Conservation (phyloP, 1,140 invertebrate species). For the Homarus americanus region DNA sequence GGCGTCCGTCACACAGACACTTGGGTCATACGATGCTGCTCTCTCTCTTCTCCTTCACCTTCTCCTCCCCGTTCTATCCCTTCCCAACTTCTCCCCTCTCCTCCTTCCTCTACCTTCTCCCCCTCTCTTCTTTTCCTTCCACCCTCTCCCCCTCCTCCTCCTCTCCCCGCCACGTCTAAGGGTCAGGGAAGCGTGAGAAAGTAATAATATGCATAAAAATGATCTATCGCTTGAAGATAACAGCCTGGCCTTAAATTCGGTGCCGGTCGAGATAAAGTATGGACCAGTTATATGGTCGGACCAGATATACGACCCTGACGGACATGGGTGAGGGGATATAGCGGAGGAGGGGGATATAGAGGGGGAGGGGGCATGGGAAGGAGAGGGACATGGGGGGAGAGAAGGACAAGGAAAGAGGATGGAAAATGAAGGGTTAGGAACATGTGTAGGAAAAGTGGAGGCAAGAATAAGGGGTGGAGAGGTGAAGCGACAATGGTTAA, state of each 20-base stretch:
- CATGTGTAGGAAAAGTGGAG: too few relatives aligned
- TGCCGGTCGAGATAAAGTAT: not conserved
- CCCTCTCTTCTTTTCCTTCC: not conserved
- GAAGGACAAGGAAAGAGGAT: not conserved
- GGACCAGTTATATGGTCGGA: slow-evolving; percentile 12
- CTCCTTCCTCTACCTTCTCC: not conserved
- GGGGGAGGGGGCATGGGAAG: not conserved
- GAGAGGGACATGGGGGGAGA: not conserved
- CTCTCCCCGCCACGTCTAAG: not conserved
- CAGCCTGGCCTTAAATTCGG: slow-evolving; percentile 15
- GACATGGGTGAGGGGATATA: not conserved
- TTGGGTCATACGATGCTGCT: too few relatives aligned
- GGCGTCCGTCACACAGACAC: too few relatives aligned
- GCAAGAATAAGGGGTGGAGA: too few relatives aligned
- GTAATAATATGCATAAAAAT: slow-evolving; percentile 38
- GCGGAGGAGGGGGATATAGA: not conserved
- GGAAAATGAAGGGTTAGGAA: not conserved
- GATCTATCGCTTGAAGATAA: slow-evolving; percentile 36
- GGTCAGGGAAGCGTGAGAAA: not conserved
- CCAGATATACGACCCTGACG: not conserved
- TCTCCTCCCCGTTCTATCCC: not conserved
- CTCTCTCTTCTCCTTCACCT: slow-evolving; percentile 4
- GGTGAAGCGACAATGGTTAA: too few relatives aligned
- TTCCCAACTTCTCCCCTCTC: not conserved
- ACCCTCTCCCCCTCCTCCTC: not conserved